Percentiles rank a stretch among this genome's conserved stretches.
These are phyloP conservation scores for Lasiurus borealis DNA, from an alignment of 2,113 vertebrate species.

Conservation along the genomic window DNA sequence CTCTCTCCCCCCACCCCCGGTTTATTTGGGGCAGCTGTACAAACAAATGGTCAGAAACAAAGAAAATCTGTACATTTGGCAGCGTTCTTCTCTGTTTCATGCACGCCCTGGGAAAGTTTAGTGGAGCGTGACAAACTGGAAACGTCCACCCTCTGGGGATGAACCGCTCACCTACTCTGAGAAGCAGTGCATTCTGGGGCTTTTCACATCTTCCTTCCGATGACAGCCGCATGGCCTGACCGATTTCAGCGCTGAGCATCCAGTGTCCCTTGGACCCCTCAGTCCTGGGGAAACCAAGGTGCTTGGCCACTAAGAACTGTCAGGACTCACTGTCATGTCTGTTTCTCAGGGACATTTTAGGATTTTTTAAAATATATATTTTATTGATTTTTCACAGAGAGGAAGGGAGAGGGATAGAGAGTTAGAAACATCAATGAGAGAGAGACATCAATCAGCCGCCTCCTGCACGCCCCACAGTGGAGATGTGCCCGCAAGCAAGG, in stretches of 20 bases:
- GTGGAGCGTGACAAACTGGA: neutral
- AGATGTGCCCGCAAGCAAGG: no score
- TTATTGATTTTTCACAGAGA: no score
- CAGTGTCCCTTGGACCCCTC: neutral
- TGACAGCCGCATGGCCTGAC: neutral
- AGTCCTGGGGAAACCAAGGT: neutral
- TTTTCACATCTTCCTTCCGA: slow-evolving; percentile 9
- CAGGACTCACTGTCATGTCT: neutral
- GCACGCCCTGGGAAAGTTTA: neutral
- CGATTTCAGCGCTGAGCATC: neutral
- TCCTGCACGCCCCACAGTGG: no score
- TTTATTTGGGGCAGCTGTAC: neutral
- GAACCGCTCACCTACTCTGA: neutral
- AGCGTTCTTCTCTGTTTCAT: neutral
- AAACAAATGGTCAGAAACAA: neutral
- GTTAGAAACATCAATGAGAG: no score
- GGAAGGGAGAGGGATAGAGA: no score
- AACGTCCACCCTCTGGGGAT: neutral
- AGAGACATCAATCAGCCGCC: no score
- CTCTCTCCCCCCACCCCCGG: neutral
- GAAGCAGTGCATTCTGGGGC: neutral
- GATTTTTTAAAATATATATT: neutral
- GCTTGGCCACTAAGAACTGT: neutral
- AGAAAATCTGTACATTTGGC: neutral
- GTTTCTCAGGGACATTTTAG: neutral